Base-by-base conservation (phyloP, 2,797 vertebrate genomes). In the Eidolon dupreanum region DNA sequence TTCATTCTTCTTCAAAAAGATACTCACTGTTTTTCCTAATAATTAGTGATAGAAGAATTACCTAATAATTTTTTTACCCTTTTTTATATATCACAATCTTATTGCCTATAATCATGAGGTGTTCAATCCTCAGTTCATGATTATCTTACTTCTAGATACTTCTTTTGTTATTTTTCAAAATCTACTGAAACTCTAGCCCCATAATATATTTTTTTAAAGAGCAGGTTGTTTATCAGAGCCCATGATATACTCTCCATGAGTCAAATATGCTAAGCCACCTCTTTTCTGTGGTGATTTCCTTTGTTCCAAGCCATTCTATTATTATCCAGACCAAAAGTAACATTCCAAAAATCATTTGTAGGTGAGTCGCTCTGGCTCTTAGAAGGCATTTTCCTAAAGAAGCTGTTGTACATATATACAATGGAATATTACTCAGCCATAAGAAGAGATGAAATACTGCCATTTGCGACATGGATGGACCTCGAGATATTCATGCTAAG, bases 311-410 rank as follows among this genome's bases (percentile, higher is more conserved):
- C 5, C 82, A 74, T 93, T 91, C 33, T 95, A 6, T 86, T 87
- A 66, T 92, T 71, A 68, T 83, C 61, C 83, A 89, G 94, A 89
- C 55, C 65, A 94, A 33, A 82, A n/a, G 16, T 70, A 78, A 20
- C 41, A 66, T 90, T 96, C 68, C 28, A 93, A 94, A 95, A 92
- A 57, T 73, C 73, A 93, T 95, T 94, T 93, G 3, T 90, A 68
- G 86, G 71, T 88, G 59, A 93, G 36, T 63, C 92, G 11, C 20
- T 84, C 20, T 92, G 82, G 24, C 65, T 88, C 71, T 93, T 96
- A 78, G 70, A 90, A 70, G 49, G 15, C 28, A 92, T 93, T 93
- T 82, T 95, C 33, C 63, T 71, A 41, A 86, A 82, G 33, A 49
- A 49, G 15, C 49, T 49, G 49, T 49, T 15, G 49, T 49, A 49